These are phyloP conservation scores for Melanaphis sacchari DNA, from an alignment of 1,140 invertebrate species.

Conservation along the genomic window DNA sequence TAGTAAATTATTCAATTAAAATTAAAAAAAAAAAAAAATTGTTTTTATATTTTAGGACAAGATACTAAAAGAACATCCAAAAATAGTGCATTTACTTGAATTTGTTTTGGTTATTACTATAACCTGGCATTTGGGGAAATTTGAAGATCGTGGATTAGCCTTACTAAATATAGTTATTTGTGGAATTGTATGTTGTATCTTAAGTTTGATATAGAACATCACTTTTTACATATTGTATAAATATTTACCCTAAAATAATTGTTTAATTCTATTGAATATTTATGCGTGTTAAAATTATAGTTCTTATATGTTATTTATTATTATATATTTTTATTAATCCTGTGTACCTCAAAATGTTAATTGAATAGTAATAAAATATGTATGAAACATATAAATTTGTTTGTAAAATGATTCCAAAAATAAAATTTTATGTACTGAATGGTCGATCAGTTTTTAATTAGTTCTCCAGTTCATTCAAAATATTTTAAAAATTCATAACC, in stretches of 20 bases:
- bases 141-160: not conserved
- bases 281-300: too few relatives aligned
- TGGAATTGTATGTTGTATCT: not conserved
- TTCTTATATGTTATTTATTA: too few relatives aligned
- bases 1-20: not conserved
- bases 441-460: not conserved
- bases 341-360: not conserved
- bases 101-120: not conserved
- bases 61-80: not conserved
- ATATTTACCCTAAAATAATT: not conserved
- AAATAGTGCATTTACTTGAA: not conserved
- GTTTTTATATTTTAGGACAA: not conserved
- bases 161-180: not conserved
- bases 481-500: not conserved
- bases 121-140: not conserved
- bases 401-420: not conserved
- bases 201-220: not conserved
- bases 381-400: not conserved
- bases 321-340: too few relatives aligned
- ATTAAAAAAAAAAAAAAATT: not conserved
- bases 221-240: not conserved
- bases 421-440: not conserved
- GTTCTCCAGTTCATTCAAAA: not conserved
- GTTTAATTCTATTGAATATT: not conserved
- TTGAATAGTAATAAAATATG: not conserved